Conservation (phyloP, 2,797 vertebrate species). For the Sparidentex hasta region DNA sequence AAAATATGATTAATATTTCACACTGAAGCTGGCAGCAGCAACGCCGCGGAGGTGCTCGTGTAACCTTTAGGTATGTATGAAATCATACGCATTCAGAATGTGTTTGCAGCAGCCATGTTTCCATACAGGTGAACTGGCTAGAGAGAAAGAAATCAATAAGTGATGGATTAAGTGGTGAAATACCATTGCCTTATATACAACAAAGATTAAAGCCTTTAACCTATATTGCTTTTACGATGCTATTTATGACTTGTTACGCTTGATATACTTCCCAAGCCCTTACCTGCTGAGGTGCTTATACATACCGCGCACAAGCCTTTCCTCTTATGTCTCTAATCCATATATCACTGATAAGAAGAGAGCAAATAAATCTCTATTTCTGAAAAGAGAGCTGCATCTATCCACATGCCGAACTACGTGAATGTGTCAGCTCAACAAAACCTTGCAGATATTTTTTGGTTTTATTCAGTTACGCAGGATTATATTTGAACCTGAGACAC, state of each 20-base stretch:
- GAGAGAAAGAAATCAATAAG: conserved; percentile 32
- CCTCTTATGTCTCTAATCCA: not conserved
- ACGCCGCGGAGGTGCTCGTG: not conserved
- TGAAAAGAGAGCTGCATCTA: not conserved
- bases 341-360: not conserved
- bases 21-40: conserved; percentile 18
- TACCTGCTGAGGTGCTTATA: not conserved
- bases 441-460: not conserved
- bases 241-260: not conserved
- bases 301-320: not conserved
- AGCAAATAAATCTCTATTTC: not conserved
- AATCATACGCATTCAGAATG: conserved; percentile 6
- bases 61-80: conserved; percentile 23
- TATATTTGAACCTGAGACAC: not conserved
- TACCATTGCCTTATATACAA: not conserved
- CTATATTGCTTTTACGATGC: conserved; percentile 1
- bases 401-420: not conserved
- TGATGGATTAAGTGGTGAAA: conserved; percentile 25
- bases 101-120: conserved; percentile 28
- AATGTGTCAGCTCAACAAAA: not conserved
- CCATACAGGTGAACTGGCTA: conserved; percentile 4
- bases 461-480: not conserved
- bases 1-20: conserved; percentile 59
- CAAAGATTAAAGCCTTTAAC: conserved; percentile 26
- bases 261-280: conserved; percentile 17